phyloP scores from a whole-genome alignment of 1,140 invertebrate species.

The Achatina immaculata region DNA sequence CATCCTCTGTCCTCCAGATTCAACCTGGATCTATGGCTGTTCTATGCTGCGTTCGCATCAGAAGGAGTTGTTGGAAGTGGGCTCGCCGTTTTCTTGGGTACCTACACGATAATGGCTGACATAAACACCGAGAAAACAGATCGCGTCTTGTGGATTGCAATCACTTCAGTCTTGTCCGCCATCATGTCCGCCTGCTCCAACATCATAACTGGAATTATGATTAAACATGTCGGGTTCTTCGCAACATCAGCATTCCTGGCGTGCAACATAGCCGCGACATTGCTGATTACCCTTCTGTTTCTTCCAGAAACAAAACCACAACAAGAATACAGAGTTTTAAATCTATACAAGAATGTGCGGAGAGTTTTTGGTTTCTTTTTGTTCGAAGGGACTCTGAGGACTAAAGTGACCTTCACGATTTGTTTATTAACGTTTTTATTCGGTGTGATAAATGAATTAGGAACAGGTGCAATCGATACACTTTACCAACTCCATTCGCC shows the following conservation, averaged over 20 bases:
- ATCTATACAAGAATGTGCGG: constrained; percentile 9
- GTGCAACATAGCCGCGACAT: background rate
- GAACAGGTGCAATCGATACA: background rate
- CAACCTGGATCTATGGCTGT: constrained; percentile 22
- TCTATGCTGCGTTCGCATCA: constrained; percentile 22
- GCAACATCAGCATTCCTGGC: background rate
- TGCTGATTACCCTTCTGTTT: constrained; percentile 7
- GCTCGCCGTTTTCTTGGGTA: constrained; percentile 5
- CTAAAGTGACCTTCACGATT: background rate
- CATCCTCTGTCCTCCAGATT: background rate
- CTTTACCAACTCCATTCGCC: constrained; percentile 30
- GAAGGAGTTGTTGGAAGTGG: constrained; percentile 36
- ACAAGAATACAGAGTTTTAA: background rate
- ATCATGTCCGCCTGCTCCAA: background rate
- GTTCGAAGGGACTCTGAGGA: background rate
- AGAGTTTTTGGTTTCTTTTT: constrained; percentile 38
- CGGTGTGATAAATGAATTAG: background rate
- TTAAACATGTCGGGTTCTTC: background rate
- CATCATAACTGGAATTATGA: background rate
- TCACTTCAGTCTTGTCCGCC: constrained; percentile 1
- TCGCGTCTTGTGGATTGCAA: constrained; percentile 12
- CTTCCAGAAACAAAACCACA: constrained; percentile 30
- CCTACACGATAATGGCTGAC: constrained; percentile 30
- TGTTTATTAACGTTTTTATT: constrained; percentile 13
- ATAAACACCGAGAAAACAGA: constrained; percentile 8